These are phyloP conservation scores for Pelodytes ibericus DNA, from an alignment of 2,797 vertebrate genomes.

Conservation along the genomic window DNA sequence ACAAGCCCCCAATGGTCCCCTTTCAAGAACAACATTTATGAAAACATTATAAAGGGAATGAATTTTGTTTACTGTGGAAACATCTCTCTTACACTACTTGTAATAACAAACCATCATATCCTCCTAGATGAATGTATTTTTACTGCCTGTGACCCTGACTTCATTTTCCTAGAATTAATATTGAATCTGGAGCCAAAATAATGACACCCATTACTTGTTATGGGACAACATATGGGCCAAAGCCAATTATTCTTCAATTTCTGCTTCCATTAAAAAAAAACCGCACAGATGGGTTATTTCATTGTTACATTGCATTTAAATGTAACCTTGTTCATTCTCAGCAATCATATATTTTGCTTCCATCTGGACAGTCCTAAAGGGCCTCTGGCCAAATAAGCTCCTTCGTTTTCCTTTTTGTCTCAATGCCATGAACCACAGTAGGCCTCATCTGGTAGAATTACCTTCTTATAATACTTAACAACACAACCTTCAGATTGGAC, in stretches of 20 bases:
- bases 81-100: too few relatives aligned
- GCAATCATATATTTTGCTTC: conserved; percentile 41
- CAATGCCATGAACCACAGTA: conserved; percentile 6
- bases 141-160: background rate
- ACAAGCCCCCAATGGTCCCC: too few relatives aligned
- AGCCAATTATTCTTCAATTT: conserved; percentile 41
- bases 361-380: conserved; percentile 50
- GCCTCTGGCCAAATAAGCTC: conserved; percentile 41
- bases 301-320: conserved; percentile 47
- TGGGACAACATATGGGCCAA: conserved; percentile 46
- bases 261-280: conserved; percentile 32
- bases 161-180: conserved; percentile 26
- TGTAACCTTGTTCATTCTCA: conserved; percentile 41
- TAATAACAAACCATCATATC: background rate
- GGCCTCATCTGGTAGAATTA: conserved; percentile 41
- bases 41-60: too few relatives aligned
- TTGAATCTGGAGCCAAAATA: conserved; percentile 42
- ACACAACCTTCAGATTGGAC: background rate
- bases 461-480: conserved; percentile 18
- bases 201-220: conserved; percentile 47
- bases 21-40: too few relatives aligned
- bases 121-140: conserved; percentile 18
- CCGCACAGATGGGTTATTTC: conserved; percentile 53
- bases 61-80: too few relatives aligned
- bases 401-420: conserved; percentile 17